Percentiles rank a stretch among this genome's conserved stretches.
phyloP scores from a whole-genome alignment of 2,113 vertebrate genomes.

The Paramormyrops kingsleyae region DNA sequence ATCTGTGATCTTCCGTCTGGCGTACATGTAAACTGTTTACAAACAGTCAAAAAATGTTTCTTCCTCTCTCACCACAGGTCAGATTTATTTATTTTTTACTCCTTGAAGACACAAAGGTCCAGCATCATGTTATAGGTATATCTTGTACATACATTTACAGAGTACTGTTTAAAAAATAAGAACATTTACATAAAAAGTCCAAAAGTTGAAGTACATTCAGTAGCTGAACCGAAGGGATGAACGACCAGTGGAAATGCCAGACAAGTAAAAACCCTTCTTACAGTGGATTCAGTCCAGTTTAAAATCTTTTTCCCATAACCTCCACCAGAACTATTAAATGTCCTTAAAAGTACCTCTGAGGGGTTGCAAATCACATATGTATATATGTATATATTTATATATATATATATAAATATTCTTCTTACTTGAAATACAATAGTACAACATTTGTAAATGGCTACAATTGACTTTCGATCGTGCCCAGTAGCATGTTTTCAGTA shows the following conservation, averaged over 20 bases:
- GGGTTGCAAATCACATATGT: constrained; percentile 65
- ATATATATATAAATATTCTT: constrained; percentile 58
- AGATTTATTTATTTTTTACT: not conserved
- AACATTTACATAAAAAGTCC: constrained; percentile 59
- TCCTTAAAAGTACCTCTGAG: constrained; percentile 49
- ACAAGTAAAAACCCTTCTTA: constrained; percentile 53
- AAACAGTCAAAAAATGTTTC: constrained; percentile 24
- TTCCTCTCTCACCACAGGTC: constrained; percentile 6
- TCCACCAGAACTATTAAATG: constrained; percentile 46
- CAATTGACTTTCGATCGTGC: constrained; percentile 58
- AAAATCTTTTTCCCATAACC: constrained; percentile 33
- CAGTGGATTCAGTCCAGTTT: constrained; percentile 53
- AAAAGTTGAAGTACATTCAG: constrained; percentile 60
- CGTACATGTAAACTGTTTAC: not conserved
- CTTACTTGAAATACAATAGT: constrained; percentile 64
- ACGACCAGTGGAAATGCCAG: constrained; percentile 50
- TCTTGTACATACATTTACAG: constrained; percentile 61
- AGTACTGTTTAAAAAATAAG: constrained; percentile 59
- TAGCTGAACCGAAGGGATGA: constrained; percentile 56
- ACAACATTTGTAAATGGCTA: constrained; percentile 68
- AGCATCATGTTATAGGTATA: constrained; percentile 55
- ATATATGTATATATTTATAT: constrained; percentile 60
- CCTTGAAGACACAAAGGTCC: constrained; percentile 39
- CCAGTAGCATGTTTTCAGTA: constrained; percentile 63
- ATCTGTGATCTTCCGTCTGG: constrained; percentile 6